phyloP scores from a whole-genome alignment of 2,113 vertebrate genomes.

The Chlamydotis undulata region DNA sequence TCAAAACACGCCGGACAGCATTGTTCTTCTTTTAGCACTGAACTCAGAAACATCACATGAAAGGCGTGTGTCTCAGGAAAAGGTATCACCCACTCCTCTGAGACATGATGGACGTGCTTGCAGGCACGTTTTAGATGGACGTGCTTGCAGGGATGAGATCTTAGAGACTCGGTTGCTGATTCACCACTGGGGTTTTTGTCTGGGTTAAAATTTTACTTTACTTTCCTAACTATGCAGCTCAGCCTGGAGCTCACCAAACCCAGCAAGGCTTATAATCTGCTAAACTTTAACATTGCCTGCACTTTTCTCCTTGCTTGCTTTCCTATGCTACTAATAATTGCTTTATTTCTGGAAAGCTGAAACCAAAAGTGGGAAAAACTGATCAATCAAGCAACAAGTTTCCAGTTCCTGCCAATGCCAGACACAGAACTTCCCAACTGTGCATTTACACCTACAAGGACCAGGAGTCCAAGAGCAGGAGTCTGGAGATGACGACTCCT shows the following conservation, averaged over 20 bases:
- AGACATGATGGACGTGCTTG: constrained; percentile 11
- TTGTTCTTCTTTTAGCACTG: neutral
- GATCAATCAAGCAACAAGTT: neutral
- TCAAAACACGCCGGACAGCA: neutral
- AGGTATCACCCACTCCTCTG: neutral
- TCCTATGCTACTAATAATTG: neutral
- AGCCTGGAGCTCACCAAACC: neutral
- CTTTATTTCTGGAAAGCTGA: neutral
- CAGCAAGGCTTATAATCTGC: neutral
- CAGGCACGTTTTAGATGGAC: neutral
- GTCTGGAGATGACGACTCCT: neutral
- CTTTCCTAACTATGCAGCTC: neutral
- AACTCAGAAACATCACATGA: constrained; percentile 1
- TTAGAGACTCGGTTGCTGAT: constrained; percentile 8
- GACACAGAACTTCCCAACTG: neutral
- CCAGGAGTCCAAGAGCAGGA: neutral
- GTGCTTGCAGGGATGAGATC: neutral
- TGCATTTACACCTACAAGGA: neutral
- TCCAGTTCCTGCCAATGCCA: neutral
- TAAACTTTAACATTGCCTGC: constrained; percentile 13
- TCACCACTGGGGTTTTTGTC: neutral
- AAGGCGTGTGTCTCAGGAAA: neutral
- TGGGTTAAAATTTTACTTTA: constrained; percentile 42
- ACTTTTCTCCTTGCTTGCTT: neutral
- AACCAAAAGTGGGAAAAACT: neutral